These are phyloP conservation scores for Dissostichus mawsoni DNA, from an alignment of 2,113 vertebrate species.

Conservation along the genomic window DNA sequence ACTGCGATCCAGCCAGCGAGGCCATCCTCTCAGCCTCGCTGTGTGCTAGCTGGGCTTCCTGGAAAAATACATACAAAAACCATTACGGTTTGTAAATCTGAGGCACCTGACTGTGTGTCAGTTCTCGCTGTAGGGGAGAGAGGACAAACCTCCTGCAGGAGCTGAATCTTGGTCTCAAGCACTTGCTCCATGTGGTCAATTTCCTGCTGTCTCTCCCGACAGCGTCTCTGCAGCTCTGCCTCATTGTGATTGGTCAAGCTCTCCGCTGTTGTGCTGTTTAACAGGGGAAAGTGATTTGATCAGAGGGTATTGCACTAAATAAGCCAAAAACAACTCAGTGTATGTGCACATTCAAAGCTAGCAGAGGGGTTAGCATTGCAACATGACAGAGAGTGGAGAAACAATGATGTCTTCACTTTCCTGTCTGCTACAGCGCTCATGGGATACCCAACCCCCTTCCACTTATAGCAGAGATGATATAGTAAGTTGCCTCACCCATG, in stretches of 20 bases:
- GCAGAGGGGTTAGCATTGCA: slow-evolving; percentile 2
- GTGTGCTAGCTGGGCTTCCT: slow-evolving; percentile 92
- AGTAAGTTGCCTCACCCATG: not conserved
- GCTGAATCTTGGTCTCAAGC: slow-evolving; percentile 91
- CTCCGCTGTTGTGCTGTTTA: slow-evolving; percentile 87
- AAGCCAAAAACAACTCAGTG: not conserved
- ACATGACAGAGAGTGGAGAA: slow-evolving; percentile 31
- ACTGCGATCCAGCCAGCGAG: slow-evolving; percentile 86
- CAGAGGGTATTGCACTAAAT: not conserved
- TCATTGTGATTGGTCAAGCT: slow-evolving; percentile 90
- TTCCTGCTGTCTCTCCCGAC: slow-evolving; percentile 90
- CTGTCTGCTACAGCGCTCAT: slow-evolving; percentile 28
- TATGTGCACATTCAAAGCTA: not conserved
- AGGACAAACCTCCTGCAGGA: slow-evolving; percentile 89
- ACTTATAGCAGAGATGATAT: slow-evolving; percentile 51
- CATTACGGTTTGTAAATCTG: not conserved
- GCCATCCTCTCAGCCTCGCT: slow-evolving; percentile 86
- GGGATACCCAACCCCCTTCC: slow-evolving; percentile 33
- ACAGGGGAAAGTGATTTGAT: not conserved
- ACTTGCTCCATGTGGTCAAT: slow-evolving; percentile 90
- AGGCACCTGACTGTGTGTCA: not conserved
- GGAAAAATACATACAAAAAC: slow-evolving; percentile 11
- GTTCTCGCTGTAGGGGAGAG: not conserved
- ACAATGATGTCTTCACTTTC: slow-evolving; percentile 54
- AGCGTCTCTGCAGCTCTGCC: slow-evolving; percentile 86